Evolutionary conservation across 2,113 vertebrate genomes (phyloP).

Genomic region (Lagopus leucura): DNA sequence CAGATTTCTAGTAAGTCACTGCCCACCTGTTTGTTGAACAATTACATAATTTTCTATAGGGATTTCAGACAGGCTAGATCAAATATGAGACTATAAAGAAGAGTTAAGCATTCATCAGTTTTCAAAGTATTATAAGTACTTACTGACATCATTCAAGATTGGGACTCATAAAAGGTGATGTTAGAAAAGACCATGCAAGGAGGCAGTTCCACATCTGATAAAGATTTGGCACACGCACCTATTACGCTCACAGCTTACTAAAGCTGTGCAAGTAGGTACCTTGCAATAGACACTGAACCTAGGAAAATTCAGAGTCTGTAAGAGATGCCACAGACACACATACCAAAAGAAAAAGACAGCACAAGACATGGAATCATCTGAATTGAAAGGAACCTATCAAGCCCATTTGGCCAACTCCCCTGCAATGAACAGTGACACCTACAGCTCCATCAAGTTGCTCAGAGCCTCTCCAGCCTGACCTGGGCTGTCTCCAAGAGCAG

Average conservation of each 20-base stretch:
- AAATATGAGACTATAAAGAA: not conserved
- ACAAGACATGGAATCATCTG: not conserved
- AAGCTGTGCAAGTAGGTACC: not conserved
- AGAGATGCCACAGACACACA: not conserved
- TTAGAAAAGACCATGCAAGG: not conserved
- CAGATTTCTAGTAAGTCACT: not conserved
- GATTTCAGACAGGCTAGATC: not conserved
- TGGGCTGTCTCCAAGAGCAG: no score
- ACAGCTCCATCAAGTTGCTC: no score
- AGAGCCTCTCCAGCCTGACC: no score
- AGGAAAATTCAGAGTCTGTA: not conserved
- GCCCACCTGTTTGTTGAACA: not conserved
- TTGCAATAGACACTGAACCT: not conserved
- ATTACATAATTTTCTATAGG: not conserved
- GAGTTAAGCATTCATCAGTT: not conserved
- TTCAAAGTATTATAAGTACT: not conserved
- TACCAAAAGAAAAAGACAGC: not conserved
- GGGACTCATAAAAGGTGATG: not conserved
- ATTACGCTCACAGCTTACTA: not conserved
- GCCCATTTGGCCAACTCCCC: no score
- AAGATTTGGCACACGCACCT: not conserved
- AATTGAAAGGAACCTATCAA: no score
- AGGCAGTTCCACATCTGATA: not conserved
- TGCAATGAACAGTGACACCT: no score
- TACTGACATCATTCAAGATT: not conserved